Percentiles rank a stretch among this genome's conserved stretches.
These are phyloP conservation scores for Caradrina clavipalpis DNA, from an alignment of 2,888 invertebrate species.

Conservation along the genomic window DNA sequence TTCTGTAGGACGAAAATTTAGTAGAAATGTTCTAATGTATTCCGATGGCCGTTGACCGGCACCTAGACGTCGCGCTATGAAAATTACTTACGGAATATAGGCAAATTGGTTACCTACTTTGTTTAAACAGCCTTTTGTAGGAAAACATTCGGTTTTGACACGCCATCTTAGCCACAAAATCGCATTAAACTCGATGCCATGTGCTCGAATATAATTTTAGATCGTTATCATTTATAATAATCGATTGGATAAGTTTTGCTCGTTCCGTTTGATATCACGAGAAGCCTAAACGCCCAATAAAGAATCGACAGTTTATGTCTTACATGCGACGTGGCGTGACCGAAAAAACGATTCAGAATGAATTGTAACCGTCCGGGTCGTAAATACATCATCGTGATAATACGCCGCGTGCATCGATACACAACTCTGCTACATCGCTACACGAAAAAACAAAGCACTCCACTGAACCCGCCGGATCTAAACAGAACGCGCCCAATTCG, in stretches of 20 bases:
- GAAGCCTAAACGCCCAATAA: constrained; percentile 82
- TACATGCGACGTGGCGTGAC: constrained; percentile 90
- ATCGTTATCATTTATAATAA: constrained; percentile 79
- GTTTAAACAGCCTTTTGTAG: constrained; percentile 52
- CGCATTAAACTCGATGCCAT: constrained; percentile 71
- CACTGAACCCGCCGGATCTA: constrained; percentile 55
- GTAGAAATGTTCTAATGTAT: constrained; percentile 91
- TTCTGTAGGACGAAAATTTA: constrained; percentile 91
- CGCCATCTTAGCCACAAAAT: constrained; percentile 60
- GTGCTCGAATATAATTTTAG: constrained; percentile 76
- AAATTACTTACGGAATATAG: constrained; percentile 71
- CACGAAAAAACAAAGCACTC: constrained; percentile 69
- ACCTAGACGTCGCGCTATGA: constrained; percentile 73
- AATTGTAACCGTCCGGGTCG: constrained; percentile 82
- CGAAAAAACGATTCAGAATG: constrained; percentile 87
- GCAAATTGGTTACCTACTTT: constrained; percentile 69
- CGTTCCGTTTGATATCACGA: constrained; percentile 80
- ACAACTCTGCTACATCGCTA: constrained; percentile 69
- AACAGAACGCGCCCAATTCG: constrained; percentile 65
- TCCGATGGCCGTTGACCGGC: constrained; percentile 88
- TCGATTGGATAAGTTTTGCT: constrained; percentile 77
- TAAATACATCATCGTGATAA: constrained; percentile 88
- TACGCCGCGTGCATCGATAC: constrained; percentile 80
- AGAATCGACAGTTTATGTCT: constrained; percentile 85
- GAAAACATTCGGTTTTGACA: constrained; percentile 59